Conservation (phyloP, 1,140 invertebrate genomes). For the Tetramorium parvispinum region DNA sequence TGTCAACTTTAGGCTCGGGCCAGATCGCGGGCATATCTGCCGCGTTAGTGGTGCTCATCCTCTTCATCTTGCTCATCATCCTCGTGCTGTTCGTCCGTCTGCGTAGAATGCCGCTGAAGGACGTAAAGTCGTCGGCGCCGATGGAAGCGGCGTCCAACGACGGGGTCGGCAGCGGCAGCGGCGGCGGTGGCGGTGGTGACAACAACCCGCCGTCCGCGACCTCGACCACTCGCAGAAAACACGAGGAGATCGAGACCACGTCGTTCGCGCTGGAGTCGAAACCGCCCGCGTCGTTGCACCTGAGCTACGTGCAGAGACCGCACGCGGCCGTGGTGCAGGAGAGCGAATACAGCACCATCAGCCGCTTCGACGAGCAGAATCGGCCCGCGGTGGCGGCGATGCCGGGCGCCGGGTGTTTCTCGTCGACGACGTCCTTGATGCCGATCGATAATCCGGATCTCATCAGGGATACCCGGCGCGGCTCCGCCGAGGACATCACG, state of each 20-base stretch:
- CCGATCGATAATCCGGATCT: conserved; percentile 93
- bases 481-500: conserved; percentile 78
- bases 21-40: conserved; percentile 95
- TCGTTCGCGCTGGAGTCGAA: conserved; percentile 79
- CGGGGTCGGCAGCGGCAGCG: conserved; percentile 10
- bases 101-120: conserved; percentile 89
- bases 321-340: conserved; percentile 68
- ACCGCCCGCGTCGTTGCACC: conserved; percentile 77
- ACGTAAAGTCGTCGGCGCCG: conserved; percentile 91
- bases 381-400: conserved; percentile 59
- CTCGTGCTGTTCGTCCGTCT: conserved; percentile 91
- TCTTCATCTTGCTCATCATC: conserved; percentile 91
- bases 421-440: conserved; percentile 89
- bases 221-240: conserved; percentile 77
- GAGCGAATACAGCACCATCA: conserved; percentile 74
- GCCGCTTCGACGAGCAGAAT: conserved; percentile 73
- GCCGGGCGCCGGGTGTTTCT: conserved; percentile 82
- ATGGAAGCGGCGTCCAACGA: conserved; percentile 88
- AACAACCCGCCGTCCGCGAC: conserved; percentile 74
- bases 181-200: conserved; percentile 82
- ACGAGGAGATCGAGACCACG: conserved; percentile 82
- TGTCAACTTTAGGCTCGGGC: conserved; percentile 92
- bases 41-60: conserved; percentile 91
- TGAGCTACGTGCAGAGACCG: conserved; percentile 80
- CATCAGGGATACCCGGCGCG: conserved; percentile 90